Evolutionary conservation across 2,888 invertebrate species (phyloP).

Genomic region (Tenthredo amoena): DNA sequence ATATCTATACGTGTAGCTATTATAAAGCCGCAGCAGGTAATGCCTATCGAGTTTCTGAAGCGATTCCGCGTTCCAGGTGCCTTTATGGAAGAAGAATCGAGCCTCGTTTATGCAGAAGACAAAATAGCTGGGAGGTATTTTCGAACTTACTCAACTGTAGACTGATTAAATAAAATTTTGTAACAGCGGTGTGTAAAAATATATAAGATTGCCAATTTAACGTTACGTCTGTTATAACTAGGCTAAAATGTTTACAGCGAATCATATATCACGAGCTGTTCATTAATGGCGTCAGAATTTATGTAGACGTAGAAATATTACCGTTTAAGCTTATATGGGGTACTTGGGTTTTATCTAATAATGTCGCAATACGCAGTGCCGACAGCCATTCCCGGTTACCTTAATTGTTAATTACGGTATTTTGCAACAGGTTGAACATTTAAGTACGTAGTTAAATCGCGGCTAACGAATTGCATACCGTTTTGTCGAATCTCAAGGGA

Average conservation of each 20-base stretch:
- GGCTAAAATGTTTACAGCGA: background rate
- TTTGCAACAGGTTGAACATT: slow-evolving; percentile 22
- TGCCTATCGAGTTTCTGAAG: slow-evolving; percentile 29
- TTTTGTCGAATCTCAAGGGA: background rate
- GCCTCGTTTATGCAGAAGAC: background rate
- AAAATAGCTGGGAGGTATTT: background rate
- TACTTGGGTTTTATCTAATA: background rate
- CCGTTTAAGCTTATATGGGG: background rate
- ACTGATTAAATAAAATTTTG: background rate
- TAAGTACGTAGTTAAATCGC: slow-evolving; percentile 5
- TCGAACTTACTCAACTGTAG: background rate
- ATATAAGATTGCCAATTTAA: background rate
- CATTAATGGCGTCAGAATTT: slow-evolving; percentile 21
- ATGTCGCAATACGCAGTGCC: slow-evolving; percentile 27
- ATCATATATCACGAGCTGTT: slow-evolving; percentile 20
- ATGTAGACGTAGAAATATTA: slow-evolving; percentile 17
- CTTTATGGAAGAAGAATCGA: background rate
- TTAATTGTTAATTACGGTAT: slow-evolving; percentile 37
- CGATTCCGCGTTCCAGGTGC: slow-evolving; percentile 21
- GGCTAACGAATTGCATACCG: slow-evolving; percentile 27
- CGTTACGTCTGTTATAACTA: background rate
- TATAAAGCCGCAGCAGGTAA: slow-evolving; percentile 24
- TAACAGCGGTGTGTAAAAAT: background rate
- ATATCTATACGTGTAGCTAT: background rate
- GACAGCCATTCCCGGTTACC: slow-evolving; percentile 1